Evolutionary conservation across 2,797 vertebrate species (phyloP).

Genomic region (Muscicapa comitata): DNA sequence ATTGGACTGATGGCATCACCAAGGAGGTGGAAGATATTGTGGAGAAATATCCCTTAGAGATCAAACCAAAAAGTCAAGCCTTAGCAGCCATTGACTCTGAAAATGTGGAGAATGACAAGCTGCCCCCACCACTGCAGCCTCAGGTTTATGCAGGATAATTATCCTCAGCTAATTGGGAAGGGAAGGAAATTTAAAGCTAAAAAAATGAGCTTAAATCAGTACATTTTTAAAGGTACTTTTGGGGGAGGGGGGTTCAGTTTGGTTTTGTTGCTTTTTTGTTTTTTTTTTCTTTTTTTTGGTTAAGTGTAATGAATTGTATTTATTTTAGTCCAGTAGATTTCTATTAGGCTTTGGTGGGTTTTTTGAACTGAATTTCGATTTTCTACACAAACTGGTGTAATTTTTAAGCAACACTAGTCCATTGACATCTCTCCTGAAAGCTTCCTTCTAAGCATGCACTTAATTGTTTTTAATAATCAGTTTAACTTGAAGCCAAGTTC

Average conservation of each 20-base stretch:
- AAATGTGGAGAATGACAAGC: slow-evolving; percentile 87
- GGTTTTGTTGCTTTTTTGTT: background rate
- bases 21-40: slow-evolving; percentile 87
- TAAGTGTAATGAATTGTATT: slow-evolving; percentile 68
- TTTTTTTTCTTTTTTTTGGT: background rate
- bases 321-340: slow-evolving; percentile 72
- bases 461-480: slow-evolving; percentile 45
- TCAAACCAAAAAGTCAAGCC: slow-evolving; percentile 74
- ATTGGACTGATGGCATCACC: slow-evolving; percentile 86
- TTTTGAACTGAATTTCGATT: slow-evolving; percentile 57
- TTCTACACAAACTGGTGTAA: slow-evolving; percentile 48
- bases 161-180: slow-evolving; percentile 12
- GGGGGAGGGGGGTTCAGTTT: too few species aligned
- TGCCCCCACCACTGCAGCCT: slow-evolving; percentile 88
- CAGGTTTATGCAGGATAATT: slow-evolving; percentile 89
- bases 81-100: slow-evolving; percentile 88
- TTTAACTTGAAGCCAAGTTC: background rate
- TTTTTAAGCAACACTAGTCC: slow-evolving; percentile 60
- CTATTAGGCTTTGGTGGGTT: slow-evolving; percentile 61
- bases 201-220: slow-evolving; percentile 15
- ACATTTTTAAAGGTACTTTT: slow-evolving; percentile 68
- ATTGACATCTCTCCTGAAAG: background rate
- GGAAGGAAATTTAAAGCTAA: slow-evolving; percentile 16
- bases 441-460: slow-evolving; percentile 55
- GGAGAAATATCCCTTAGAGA: slow-evolving; percentile 88